Evolutionary conservation across 2,113 vertebrate species (phyloP).

Genomic region (Sus scrofa): DNA sequence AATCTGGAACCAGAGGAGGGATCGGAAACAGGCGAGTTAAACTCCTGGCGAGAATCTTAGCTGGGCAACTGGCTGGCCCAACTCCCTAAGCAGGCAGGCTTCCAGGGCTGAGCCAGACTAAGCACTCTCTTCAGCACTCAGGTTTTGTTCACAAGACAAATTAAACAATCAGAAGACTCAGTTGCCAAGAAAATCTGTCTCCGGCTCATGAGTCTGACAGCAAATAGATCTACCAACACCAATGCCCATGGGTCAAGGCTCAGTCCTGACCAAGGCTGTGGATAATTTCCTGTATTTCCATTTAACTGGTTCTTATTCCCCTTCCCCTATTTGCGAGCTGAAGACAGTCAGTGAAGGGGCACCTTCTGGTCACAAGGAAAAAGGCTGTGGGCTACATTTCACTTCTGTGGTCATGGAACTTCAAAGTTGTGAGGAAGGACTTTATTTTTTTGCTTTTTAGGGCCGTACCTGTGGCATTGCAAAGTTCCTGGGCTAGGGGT

Average conservation of each 20-base stretch:
- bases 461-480: too few species aligned
- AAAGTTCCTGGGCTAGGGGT: too few species aligned
- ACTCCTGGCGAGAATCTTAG: neutral
- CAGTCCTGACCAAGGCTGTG: neutral
- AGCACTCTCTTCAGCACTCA: neutral
- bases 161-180: constrained; percentile 45
- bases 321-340: neutral
- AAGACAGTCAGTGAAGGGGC: neutral
- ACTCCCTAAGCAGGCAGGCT: neutral
- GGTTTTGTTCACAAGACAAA: constrained; percentile 32
- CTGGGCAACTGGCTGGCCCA: neutral
- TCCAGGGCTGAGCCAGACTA: neutral
- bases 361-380: neutral
- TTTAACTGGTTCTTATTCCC: neutral
- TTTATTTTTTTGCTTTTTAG: too few species aligned
- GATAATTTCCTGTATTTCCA: neutral
- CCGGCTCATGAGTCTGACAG: neutral
- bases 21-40: neutral
- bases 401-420: neutral
- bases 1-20: neutral
- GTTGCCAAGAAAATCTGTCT: constrained; percentile 24
- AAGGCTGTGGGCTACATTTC: neutral
- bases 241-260: neutral
- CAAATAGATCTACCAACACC: constrained; percentile 5
- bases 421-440: neutral